Evolutionary conservation across 2,888 invertebrate genomes (phyloP).

Genomic region (Hipparchia semele): DNA sequence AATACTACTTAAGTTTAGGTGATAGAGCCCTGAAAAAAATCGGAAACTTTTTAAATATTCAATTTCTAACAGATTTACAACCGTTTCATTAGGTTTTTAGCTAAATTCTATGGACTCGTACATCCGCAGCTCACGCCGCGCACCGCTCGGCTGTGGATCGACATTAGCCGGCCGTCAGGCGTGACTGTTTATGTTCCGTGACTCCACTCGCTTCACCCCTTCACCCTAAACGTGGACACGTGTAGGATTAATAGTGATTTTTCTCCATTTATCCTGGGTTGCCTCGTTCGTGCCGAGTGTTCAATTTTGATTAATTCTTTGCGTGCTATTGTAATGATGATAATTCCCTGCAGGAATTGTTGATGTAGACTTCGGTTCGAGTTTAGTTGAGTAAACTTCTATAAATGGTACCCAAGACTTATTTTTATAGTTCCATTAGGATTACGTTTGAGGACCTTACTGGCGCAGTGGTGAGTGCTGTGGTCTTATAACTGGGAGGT

Average conservation of each 20-base stretch:
- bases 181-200: slow-evolving; percentile 79
- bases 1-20: too few species aligned
- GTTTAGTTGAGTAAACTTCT: slow-evolving; percentile 9
- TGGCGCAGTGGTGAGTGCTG: too few species aligned
- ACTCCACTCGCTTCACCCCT: slow-evolving; percentile 66
- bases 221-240: slow-evolving; percentile 77
- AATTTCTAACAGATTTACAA: slow-evolving; percentile 1
- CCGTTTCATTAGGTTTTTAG: slow-evolving; percentile 1
- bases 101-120: slow-evolving; percentile 24
- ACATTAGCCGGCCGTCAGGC: slow-evolving; percentile 72
- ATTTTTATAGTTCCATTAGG: too few species aligned
- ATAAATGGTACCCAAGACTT: too few species aligned
- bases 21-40: too few species aligned
- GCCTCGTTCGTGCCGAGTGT: slow-evolving; percentile 32
- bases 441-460: too few species aligned
- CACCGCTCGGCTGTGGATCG: slow-evolving; percentile 42
- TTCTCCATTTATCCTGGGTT: slow-evolving; percentile 56
- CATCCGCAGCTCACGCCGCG: slow-evolving; percentile 13
- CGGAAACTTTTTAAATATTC: background rate
- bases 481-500: too few species aligned
- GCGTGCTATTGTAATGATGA: slow-evolving; percentile 25
- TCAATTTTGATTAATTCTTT: slow-evolving; percentile 34
- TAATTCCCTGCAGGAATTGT: background rate
- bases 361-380: background rate
- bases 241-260: slow-evolving; percentile 77